Evolutionary conservation across 2,113 vertebrate genomes (phyloP), one percentile per base, ranked within the genome.

Genomic region (Ceratotherium simum): DNA sequence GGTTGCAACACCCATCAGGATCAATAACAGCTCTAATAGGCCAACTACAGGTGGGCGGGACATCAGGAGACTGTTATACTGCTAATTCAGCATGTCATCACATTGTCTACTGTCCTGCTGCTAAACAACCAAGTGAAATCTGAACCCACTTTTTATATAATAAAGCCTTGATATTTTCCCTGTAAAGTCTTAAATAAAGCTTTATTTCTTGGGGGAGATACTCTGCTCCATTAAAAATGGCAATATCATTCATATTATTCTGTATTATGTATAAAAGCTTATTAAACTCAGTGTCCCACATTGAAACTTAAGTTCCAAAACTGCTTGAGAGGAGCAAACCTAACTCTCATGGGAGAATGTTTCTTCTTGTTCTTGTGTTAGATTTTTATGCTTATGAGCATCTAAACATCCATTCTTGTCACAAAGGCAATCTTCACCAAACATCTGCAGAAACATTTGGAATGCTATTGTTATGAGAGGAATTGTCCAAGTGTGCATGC

Each of bases 391-490:
- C 72, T 98, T 1, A 1, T 54, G 48, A 91, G 62, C 73, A 75
- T 98, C 83, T 96, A 97, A 96, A 42, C 54, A 98, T 87, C 46
- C 90, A 69, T 93, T 98, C 96, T 95, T 64, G 81, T 98, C 96
- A 98, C 91, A 97, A 98, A 95, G 69, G 90, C 73, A 90, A 51
- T 97, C 97, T 97, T 97, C 54, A 56, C 85, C 83, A 79, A 98
- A 97, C 90, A 98, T 88, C 97, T 98, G 97, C 93, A 90, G 93
- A 97, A 97, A 96, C 92, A 97, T 96, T 98, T 98, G 91, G 86
- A 83, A 94, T 93, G 29, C 78, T 97, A 54, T 98, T 98, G 97
- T 98, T 97, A 96, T 27, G 13, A 95, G 72, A 97, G 80, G 84
- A 98, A 96, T 97, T 98, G 96, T 96, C 93, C 96, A 97, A 97